Evolutionary conservation across 2,888 invertebrate genomes (phyloP).

Genomic region (Falcaria lacertinaria): DNA sequence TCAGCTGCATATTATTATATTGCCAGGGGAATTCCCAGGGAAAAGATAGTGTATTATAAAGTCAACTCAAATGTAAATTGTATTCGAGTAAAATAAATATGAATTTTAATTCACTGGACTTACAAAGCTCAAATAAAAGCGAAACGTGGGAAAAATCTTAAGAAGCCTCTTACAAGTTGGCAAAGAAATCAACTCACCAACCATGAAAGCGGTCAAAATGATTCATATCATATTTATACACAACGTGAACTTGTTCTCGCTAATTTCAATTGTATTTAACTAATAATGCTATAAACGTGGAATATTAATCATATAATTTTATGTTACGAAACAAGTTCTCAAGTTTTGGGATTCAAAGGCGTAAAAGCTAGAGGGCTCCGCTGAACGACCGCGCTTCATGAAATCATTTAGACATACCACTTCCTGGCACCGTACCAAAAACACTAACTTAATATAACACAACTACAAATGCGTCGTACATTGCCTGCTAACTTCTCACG

Average conservation of each 20-base stretch:
- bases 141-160: too few species aligned
- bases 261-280: slow-evolving; percentile 14
- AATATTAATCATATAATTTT: slow-evolving; percentile 6
- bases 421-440: slow-evolving; percentile 23
- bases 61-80: too few species aligned
- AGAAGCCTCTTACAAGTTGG: background rate
- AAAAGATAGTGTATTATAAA: too few species aligned
- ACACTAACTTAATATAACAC: slow-evolving; percentile 12
- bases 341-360: slow-evolving; percentile 21
- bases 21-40: too few species aligned
- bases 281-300: too few species aligned
- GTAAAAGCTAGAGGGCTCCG: slow-evolving; percentile 29
- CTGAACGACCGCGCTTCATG: slow-evolving; percentile 35
- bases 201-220: too few species aligned
- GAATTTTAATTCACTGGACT: too few species aligned
- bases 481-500: slow-evolving; percentile 18
- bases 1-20: too few species aligned
- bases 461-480: slow-evolving; percentile 20
- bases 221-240: too few species aligned
- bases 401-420: slow-evolving; percentile 32
- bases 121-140: too few species aligned
- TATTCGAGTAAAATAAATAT: too few species aligned
- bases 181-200: slow-evolving; percentile 5
- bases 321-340: slow-evolving; percentile 13
- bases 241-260: slow-evolving; percentile 10